Base-by-base conservation (phyloP, 2,888 invertebrate genomes). In the Tenthredo amoena region DNA sequence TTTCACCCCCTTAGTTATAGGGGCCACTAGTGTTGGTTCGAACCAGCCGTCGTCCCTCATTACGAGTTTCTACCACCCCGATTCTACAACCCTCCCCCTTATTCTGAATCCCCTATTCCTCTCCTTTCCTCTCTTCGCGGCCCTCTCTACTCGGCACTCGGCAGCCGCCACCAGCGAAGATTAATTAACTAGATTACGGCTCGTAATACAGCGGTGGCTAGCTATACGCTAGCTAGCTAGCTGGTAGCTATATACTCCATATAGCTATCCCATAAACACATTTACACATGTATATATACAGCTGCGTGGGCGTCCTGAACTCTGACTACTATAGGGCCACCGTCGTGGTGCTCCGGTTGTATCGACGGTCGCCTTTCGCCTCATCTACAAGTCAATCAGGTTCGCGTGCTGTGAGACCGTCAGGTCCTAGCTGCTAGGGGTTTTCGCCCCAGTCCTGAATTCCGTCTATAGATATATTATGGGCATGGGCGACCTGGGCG, bases 351-450 rank as follows among this genome's bases (percentile, higher is more conserved):
- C 85, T 81, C 85, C 85, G 85, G 79, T 81, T 89, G 90, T 91
- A 93, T 93, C 91, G 93, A 92, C 92, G 92, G 91, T 93, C 91
- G 92, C 91, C 93, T 93, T 93, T 93, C 91, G 91, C 91, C 93
- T 93, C 93, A 93, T 93, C 93, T 93, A 93, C 93, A 93, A 93
- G 93, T 93, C 93, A 93, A 93, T 93, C 92, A 92, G 90, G 91
- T 90, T 93, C 91, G 93, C 93, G 93, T 93, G 93, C 90, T 90
- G 88, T 87, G 87, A 87, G 91, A 92, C 92, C 92, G 91, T 93
- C 91, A 92, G 87, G 89, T 87, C 87, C 87, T 88, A 86, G 85
- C 50, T 37, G 81, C 74, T 40, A 21, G 72, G 83, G 37, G 68
- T 62, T 68, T 71, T 12, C 65, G 26, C 74, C 76, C 58, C 37